These are phyloP conservation scores for Idris sp. DNA, from an alignment of 1,140 invertebrate genomes.

Conservation along the genomic window DNA sequence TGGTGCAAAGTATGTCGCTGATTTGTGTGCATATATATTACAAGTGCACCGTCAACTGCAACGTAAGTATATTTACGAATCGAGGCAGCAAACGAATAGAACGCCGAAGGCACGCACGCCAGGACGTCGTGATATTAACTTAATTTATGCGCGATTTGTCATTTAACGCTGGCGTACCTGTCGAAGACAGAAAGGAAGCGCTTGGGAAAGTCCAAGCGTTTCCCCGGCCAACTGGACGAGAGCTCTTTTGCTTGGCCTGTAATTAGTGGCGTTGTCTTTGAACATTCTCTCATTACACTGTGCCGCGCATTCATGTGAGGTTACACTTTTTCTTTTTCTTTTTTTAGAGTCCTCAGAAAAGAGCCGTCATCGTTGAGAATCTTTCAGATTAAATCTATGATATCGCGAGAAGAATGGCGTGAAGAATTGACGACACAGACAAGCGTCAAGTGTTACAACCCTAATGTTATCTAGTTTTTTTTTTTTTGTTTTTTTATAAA, in stretches of 20 bases:
- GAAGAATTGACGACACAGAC: conserved; percentile 48
- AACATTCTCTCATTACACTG: conserved; percentile 71
- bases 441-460: conserved; percentile 49
- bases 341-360: conserved; percentile 30
- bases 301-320: conserved; percentile 36
- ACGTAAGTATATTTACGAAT: conserved; percentile 14
- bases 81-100: conserved; percentile 24
- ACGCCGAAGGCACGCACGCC: conserved; percentile 35
- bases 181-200: conserved; percentile 50
- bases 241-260: no score
- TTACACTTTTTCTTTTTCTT: conserved; percentile 42
- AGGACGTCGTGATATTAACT: conserved; percentile 62
- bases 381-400: conserved; percentile 50
- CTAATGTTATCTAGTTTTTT: conserved; percentile 49
- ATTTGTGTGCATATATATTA: conserved; percentile 58
- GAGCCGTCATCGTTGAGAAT: conserved; percentile 53
- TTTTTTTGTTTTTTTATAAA: no score
- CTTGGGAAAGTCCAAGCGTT: conserved; percentile 43
- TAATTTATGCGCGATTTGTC: conserved; percentile 75
- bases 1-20: conserved; percentile 42
- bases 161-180: conserved; percentile 48
- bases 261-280: conserved; percentile 74
- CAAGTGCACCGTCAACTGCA: conserved; percentile 21
- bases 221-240: conserved; percentile 35
- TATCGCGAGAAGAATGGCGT: conserved; percentile 54